A percentile compares a stretch with the other conserved stretches of the same genome.
phyloP scores from a whole-genome alignment of 2,888 invertebrate species.

The Balanococcus diminutus region DNA sequence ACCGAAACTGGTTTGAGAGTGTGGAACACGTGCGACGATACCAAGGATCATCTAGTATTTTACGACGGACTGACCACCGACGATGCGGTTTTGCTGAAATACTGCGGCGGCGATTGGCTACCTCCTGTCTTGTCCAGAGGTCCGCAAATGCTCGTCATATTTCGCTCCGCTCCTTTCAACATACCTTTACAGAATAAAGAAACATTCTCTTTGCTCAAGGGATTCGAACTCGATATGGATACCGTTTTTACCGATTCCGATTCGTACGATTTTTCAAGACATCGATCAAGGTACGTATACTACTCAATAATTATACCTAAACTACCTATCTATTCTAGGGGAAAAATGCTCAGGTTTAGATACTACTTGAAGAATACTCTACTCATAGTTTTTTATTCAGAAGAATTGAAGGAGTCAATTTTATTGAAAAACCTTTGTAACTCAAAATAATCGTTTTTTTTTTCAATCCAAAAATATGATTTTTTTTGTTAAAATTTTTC shows the following conservation, averaged over 20 bases:
- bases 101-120: constrained; percentile 86
- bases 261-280: constrained; percentile 79
- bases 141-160: constrained; percentile 84
- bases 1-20: constrained; percentile 75
- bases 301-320: too few relatives aligned
- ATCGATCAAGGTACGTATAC: constrained; percentile 61
- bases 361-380: too few relatives aligned
- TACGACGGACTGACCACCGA: constrained; percentile 84
- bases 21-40: constrained; percentile 83
- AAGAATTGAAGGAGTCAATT: too few relatives aligned
- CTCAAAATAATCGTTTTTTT: too few relatives aligned
- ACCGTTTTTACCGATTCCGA: constrained; percentile 87
- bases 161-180: constrained; percentile 83
- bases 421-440: too few relatives aligned
- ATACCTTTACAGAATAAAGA: constrained; percentile 74
- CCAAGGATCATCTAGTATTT: constrained; percentile 83
- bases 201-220: constrained; percentile 69
- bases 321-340: too few relatives aligned
- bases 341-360: too few relatives aligned
- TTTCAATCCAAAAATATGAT: too few relatives aligned
- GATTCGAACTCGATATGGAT: constrained; percentile 85
- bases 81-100: constrained; percentile 82
- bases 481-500: too few relatives aligned
- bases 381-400: too few relatives aligned
- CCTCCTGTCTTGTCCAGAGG: constrained; percentile 79